Base-by-base conservation (phyloP, 1,140 invertebrate species). In the Eriosoma lanigerum region DNA sequence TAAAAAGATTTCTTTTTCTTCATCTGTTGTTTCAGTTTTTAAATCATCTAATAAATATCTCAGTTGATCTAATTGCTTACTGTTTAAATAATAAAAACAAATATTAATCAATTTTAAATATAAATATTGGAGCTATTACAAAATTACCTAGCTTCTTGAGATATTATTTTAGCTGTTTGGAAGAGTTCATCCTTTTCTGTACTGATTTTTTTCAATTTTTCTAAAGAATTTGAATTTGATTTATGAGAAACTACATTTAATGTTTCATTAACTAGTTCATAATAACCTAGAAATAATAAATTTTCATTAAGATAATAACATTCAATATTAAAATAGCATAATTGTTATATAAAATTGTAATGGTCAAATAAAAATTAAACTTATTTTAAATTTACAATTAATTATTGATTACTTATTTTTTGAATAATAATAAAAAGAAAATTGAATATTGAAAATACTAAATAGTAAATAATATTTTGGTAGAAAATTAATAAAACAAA, bases 161-260 rank as follows among this genome's bases (percentile, higher is more conserved):
- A 85, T 38, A 85, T 85, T 62, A 86, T 84, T 82, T 91, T 89
- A 0, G 90, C 90, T 10, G 85, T 83, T 60, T 85, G 82, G 4
- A 90, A 82, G 1, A 87, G 85, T 32, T 87, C 82, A 64, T 89
- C 87, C 73, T 88, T 88, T 52, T 88, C 88, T 56, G 86, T 85
- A 1, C 89, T 88, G 21, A 89, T 88, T 62, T 89, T 86, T 81
- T 87, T 89, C n/a, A 91, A 84, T n/a, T 89, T 87, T 58, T 15
- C 70, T 84, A 72, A 80, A 38, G 80, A 56, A 29, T 54, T 76
- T 12, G 64, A 29, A 80, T 83, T 83, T 15, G 81, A 29, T 64
- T 81, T 76, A 4, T 84, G 62, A 38, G 84, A 56, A 32, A 82
- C 82, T 17, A 66, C 54, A 46, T 84, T 83, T 21, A 84, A 64